Conservation (phyloP, 2,888 invertebrate genomes). For the Dyspetes luteomarginatus region DNA sequence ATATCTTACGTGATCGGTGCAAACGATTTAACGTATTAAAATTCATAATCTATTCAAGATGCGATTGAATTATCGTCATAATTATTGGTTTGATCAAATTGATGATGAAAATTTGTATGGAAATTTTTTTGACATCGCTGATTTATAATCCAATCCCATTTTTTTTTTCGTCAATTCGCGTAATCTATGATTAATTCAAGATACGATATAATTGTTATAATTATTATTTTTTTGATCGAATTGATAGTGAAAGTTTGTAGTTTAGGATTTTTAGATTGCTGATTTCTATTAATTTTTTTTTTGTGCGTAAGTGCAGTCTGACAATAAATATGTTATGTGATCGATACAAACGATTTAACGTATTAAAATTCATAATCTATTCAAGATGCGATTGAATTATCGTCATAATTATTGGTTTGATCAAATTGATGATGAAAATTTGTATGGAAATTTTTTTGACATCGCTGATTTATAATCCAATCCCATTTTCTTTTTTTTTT, state of each 20-base stretch:
- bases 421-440: not conserved
- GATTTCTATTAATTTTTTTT: not conserved
- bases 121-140: too few species aligned
- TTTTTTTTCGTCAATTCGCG: too few species aligned
- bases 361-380: conserved; percentile 12
- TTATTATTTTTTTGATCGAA: too few species aligned
- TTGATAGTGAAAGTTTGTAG: too few species aligned
- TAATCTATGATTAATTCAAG: too few species aligned
- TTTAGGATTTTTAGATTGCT: too few species aligned
- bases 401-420: not conserved
- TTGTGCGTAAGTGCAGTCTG: not conserved
- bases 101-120: not conserved
- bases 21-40: conserved; percentile 5
- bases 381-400: not conserved
- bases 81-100: not conserved
- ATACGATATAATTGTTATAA: too few species aligned
- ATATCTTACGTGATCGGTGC: conserved; percentile 12
- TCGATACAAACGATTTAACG: conserved; percentile 4
- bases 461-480: too few species aligned
- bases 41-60: not conserved
- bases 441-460: too few species aligned
- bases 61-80: not conserved
- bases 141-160: too few species aligned
- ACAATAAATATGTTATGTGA: conserved; percentile 7
- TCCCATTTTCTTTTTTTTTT: too few species aligned